These are phyloP conservation scores for Xenopus petersii DNA, from an alignment of 2,797 vertebrate species.

Conservation along the genomic window DNA sequence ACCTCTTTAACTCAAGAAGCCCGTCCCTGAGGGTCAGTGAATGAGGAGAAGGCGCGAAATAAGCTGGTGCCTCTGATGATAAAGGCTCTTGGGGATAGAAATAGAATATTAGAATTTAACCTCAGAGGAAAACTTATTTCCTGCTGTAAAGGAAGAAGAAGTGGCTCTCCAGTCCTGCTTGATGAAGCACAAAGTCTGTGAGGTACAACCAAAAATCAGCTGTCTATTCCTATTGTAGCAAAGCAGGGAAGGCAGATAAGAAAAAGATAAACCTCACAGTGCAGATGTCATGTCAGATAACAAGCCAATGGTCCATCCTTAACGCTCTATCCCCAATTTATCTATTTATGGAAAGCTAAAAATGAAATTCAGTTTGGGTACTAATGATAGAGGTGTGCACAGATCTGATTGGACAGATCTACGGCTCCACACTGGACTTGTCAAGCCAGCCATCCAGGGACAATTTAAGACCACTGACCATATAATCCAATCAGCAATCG, in stretches of 20 bases:
- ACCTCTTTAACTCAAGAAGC: no score
- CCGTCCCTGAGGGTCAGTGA: no score
- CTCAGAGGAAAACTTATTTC: slow-evolving; percentile 19
- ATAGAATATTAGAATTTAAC: background rate
- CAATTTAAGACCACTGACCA: no score
- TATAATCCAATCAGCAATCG: no score
- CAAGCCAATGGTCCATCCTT: background rate
- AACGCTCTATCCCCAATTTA: no score
- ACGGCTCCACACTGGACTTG: no score
- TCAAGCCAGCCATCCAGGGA: no score
- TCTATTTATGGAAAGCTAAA: no score
- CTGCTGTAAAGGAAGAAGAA: slow-evolving; percentile 36
- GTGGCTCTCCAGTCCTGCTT: slow-evolving; percentile 13
- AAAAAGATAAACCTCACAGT: background rate
- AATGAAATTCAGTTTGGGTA: no score
- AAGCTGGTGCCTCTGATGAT: background rate
- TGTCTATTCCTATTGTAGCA: background rate
- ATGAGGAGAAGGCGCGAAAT: no score
- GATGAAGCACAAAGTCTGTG: slow-evolving; percentile 7
- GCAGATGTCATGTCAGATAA: background rate
- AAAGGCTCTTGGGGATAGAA: background rate
- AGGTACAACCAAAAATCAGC: background rate
- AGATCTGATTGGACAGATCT: no score
- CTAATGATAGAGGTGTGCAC: no score
- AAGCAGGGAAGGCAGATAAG: background rate